Percentiles rank a stretch among this genome's conserved stretches.
phyloP scores from a whole-genome alignment of 2,113 vertebrate species.

The Caretta caretta region DNA sequence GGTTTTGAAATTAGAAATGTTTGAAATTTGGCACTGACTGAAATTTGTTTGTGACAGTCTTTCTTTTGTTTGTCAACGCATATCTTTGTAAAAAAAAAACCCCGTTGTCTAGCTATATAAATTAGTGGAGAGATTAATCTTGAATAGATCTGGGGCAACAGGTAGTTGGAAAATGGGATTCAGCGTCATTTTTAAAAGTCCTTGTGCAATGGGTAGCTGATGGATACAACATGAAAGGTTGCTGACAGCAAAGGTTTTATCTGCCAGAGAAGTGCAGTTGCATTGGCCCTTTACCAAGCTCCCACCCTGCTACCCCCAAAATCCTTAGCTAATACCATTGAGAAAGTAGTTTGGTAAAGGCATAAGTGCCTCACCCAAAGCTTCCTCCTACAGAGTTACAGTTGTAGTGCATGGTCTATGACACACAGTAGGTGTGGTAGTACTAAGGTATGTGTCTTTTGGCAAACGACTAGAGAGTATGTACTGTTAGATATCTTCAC shows the following conservation, averaged over 20 bases:
- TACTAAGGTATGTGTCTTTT: background rate
- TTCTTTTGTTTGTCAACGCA: background rate
- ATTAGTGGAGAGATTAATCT: background rate
- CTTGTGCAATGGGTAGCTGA: background rate
- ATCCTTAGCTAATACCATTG: background rate
- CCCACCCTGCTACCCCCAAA: background rate
- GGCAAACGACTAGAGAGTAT: background rate
- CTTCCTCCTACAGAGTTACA: background rate
- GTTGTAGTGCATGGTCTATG: background rate
- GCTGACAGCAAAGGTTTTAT: background rate
- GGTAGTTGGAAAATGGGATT: fast-evolving
- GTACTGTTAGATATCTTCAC: background rate
- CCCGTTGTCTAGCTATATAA: background rate
- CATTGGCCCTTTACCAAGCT: background rate
- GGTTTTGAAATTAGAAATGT: background rate
- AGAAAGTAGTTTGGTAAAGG: background rate
- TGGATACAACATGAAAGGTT: background rate
- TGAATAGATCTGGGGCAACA: background rate
- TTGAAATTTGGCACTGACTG: background rate
- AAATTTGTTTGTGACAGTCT: background rate
- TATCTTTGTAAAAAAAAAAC: background rate
- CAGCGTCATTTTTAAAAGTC: background rate
- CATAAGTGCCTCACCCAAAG: background rate
- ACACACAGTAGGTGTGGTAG: background rate
- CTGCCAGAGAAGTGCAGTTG: background rate